Base-by-base conservation (phyloP, 2,113 vertebrate species). In the Corythaeola cristata region DNA sequence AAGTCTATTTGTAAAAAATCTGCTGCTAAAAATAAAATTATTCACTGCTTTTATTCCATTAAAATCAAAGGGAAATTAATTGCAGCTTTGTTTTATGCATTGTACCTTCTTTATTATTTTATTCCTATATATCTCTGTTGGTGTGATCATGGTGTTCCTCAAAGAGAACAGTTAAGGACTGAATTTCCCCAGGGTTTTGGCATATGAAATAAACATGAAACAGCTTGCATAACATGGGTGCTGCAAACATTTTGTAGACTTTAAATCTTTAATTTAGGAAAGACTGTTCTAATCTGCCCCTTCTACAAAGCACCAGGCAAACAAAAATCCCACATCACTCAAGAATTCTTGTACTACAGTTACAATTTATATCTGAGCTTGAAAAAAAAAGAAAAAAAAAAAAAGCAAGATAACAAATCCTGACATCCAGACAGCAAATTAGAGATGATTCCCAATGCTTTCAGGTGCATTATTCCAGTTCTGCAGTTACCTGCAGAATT, bases 1-100 rank as follows among this genome's bases (percentile, higher is more conserved):
- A 93, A 91, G 56, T 96, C 68, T 91, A 90, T 97, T 94, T 90
- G 67, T 81, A 82, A 85, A 94, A 96, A 90, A 83, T 88, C 74
- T 47, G 39, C 41, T 47, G 19, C 72, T 81, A 84, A 91, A 96
- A 96, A 79, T 78, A 84, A 94, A 95, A 89, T 22, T 2, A 58
- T 88, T 80, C 73, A 35, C 60, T 59, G 30, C 41, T 95, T 97
- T 84, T 93, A 95, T 91, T 92, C 67, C 63, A 49, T 94, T 73
- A 90, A 91, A 77, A 37, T 89, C 63, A 66, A 88, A 59, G 52
- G 39, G n/a, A 92, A 93, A 86, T 41, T n/a, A 76, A 79, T 69
- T 84, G 72, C 26, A 66, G 24, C 14, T 92, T 78, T 41, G 72
- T 88, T 91, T 81, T 41, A 85, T 47, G 33, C 41, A 47, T 52